A percentile compares a stretch with the other conserved stretches of the same genome.
These are phyloP conservation scores for Dallia pectoralis DNA, from an alignment of 2,797 vertebrate genomes.

Conservation along the genomic window DNA sequence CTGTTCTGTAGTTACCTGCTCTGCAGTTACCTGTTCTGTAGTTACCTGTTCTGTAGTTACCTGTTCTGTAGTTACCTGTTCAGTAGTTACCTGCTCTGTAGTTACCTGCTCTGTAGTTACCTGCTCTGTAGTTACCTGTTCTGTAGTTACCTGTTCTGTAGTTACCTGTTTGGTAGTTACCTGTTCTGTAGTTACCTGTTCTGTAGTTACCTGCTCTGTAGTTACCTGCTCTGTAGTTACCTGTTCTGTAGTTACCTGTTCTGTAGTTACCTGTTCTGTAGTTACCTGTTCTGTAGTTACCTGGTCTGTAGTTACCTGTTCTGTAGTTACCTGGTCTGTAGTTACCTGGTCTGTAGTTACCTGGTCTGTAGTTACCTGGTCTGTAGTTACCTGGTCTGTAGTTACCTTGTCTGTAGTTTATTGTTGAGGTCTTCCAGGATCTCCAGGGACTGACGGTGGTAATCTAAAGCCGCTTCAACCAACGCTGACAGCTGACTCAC, in stretches of 20 bases:
- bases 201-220: conserved; percentile 76
- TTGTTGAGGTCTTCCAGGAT: conserved; percentile 85
- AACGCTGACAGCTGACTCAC: conserved; percentile 87
- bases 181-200: conserved; percentile 79
- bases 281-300: conserved; percentile 80
- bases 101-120: conserved; percentile 80
- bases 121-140: conserved; percentile 79
- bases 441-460: conserved; percentile 83
- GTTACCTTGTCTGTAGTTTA: conserved; percentile 81
- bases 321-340: conserved; percentile 62
- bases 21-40: conserved; percentile 77
- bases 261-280: conserved; percentile 76
- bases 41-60: conserved; percentile 80
- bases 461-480: conserved; percentile 83
- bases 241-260: conserved; percentile 79
- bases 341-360: conserved; percentile 80
- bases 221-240: conserved; percentile 80
- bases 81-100: conserved; percentile 76
- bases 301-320: conserved; percentile 79
- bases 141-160: conserved; percentile 76
- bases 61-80: conserved; percentile 79
- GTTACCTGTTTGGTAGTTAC: conserved; percentile 80
- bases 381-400: conserved; percentile 76
- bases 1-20: conserved; percentile 81
- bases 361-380: conserved; percentile 79